Percentiles rank a stretch among this genome's conserved stretches.
Conservation (phyloP, 1,140 invertebrate species). For the Eriocheir sinensis region DNA sequence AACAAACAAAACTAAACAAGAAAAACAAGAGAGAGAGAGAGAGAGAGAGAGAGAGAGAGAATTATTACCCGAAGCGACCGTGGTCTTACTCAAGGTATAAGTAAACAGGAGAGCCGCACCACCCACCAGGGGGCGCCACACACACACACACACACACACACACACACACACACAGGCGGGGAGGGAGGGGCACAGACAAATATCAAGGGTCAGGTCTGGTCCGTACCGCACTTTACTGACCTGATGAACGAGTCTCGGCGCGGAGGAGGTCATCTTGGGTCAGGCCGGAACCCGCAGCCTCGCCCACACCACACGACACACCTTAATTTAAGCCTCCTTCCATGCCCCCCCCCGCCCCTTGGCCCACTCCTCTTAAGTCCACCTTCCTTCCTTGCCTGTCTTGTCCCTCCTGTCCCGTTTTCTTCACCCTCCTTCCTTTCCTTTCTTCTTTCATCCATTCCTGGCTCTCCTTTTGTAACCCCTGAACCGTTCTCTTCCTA, state of each 20-base stretch:
- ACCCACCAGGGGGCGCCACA: neutral
- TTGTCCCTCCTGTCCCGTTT: neutral
- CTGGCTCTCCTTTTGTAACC: no score
- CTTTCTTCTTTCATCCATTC: neutral
- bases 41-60: constrained; percentile 19
- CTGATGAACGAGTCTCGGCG: constrained; percentile 24
- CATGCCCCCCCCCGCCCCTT: neutral
- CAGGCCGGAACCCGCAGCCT: neutral
- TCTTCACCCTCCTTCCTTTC: neutral
- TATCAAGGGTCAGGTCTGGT: constrained; percentile 8
- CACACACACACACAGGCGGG: no score
- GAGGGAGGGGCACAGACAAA: neutral
- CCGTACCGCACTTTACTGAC: neutral
- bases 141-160: no score
- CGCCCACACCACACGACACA: constrained; percentile 10
- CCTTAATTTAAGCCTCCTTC: neutral
- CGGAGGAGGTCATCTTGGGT: constrained; percentile 31
- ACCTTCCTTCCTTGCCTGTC: neutral
- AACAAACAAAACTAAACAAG: neutral
- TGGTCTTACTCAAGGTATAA: no score
- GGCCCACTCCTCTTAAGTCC: no score
- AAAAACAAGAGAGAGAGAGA: constrained; percentile 39
- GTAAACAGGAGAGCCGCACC: neutral
- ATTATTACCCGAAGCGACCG: no score
- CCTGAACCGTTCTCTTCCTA: no score